Evolutionary conservation across 2,888 invertebrate genomes (phyloP).

Genomic region (Drosophila crucigera): DNA sequence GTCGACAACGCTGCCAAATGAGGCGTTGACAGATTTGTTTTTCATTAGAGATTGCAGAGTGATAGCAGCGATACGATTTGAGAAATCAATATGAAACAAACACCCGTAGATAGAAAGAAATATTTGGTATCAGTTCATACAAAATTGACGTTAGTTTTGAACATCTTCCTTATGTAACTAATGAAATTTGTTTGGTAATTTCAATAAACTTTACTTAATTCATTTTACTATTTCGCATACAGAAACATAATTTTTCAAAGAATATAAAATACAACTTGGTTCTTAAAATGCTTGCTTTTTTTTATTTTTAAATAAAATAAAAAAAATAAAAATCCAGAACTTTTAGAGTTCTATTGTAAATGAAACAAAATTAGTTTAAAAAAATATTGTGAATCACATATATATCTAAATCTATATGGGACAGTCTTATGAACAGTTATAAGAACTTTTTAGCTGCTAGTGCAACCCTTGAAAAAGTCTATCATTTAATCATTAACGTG

Average conservation of each 20-base stretch:
- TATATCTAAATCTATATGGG: background rate
- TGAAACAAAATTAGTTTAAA: no score
- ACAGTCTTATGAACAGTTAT: background rate
- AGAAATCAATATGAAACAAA: background rate
- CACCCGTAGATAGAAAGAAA: background rate
- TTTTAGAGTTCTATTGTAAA: background rate
- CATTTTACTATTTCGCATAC: background rate
- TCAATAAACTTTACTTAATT: background rate
- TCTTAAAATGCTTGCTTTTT: background rate
- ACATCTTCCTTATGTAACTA: background rate
- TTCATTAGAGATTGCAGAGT: slow-evolving; percentile 35
- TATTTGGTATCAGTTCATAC: background rate
- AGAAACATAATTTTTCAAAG: background rate
- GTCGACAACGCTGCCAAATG: slow-evolving; percentile 32
- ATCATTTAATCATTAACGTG: slow-evolving; percentile 8
- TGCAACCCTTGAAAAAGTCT: background rate
- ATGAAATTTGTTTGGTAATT: background rate
- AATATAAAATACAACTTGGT: background rate
- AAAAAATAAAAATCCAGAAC: no score
- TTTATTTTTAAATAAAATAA: background rate
- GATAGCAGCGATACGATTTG: background rate
- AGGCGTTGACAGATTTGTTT: slow-evolving; percentile 64
- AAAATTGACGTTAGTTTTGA: background rate
- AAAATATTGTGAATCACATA: no score
- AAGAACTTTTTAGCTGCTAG: background rate